Evolutionary conservation across 1,140 invertebrate genomes (phyloP), one percentile per base, ranked within the genome.

Genomic region (Neodiprion pinetum): DNA sequence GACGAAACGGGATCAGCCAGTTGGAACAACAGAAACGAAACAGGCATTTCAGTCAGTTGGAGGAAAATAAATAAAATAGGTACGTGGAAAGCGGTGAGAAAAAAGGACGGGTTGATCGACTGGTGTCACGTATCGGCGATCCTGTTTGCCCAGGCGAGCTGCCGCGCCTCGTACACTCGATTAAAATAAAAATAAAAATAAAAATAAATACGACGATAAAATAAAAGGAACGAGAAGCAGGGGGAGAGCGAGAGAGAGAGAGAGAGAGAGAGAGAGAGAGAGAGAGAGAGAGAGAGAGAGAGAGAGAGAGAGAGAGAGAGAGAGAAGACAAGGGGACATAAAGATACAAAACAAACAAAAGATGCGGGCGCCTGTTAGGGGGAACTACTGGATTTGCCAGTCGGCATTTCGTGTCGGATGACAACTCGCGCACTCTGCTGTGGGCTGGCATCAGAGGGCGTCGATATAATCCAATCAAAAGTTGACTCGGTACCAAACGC

Each of bases 401-500:
- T 61, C 53, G 11, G 53, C 53, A 9, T 61, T 61, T 61, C 53
- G 53, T 61, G 53, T 61, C 53, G 53, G 53, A 61, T 61, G 53
- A 61, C 53, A 61, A 61, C 53, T 17, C 53, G 53, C 53, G 11
- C 53, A 17, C 11, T 61, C 9, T 61, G 11, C 53, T 61, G 53
- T 61, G 53, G 11, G 11, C 7, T 17, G 53, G 53, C n/a, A 17
- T 61, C 7, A 17, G 53, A 61, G 53, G 53, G 53, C 53, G 53
- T 61, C 53, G 53, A 61, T 61, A 61, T 61, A 61, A 61, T 61
- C 53, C 53, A 61, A 61, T 61, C 53, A 61, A 61, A 61, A 61
- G 53, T 61, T 61, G n/a, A 61, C 53, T 61, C 53, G 4, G n/a
- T 17, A 14, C 11, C 11, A 12, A 17, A 12, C 53, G 11, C 11